These are phyloP conservation scores for Catostomus latipinnis DNA, from an alignment of 2,797 vertebrate species.

Conservation along the genomic window DNA sequence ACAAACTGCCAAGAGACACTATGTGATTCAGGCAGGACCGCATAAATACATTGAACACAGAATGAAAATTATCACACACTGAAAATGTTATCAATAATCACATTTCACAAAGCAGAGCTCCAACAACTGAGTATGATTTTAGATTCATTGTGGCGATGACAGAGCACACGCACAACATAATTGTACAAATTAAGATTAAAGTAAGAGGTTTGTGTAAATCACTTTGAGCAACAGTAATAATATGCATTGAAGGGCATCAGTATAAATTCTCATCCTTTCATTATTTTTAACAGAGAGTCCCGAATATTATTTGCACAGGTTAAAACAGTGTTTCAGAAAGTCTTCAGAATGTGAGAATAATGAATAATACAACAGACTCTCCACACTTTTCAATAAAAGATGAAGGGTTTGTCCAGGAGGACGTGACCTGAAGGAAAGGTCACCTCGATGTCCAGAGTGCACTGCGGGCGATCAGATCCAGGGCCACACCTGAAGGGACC, in stretches of 20 bases:
- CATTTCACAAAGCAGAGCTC: no score
- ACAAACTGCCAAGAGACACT: neutral
- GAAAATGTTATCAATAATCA: neutral
- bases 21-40: neutral
- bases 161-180: neutral
- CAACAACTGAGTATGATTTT: no score
- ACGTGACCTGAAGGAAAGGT: neutral
- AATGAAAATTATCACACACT: neutral
- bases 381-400: constrained; percentile 28
- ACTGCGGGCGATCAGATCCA: neutral
- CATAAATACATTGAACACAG: neutral
- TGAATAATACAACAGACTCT: constrained; percentile 41
- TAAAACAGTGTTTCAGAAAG: neutral
- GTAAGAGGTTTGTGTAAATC: neutral
- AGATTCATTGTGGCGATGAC: neutral
- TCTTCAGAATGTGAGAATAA: constrained; percentile 1
- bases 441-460: neutral
- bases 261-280: neutral
- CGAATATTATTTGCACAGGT: neutral
- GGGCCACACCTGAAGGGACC: neutral
- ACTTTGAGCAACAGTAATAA: no score
- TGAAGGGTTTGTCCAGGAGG: neutral
- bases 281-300: neutral
- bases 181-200: neutral
- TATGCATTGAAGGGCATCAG: no score